Evolutionary conservation across 2,797 vertebrate genomes (phyloP).

Genomic region (Silurus aristotelis): DNA sequence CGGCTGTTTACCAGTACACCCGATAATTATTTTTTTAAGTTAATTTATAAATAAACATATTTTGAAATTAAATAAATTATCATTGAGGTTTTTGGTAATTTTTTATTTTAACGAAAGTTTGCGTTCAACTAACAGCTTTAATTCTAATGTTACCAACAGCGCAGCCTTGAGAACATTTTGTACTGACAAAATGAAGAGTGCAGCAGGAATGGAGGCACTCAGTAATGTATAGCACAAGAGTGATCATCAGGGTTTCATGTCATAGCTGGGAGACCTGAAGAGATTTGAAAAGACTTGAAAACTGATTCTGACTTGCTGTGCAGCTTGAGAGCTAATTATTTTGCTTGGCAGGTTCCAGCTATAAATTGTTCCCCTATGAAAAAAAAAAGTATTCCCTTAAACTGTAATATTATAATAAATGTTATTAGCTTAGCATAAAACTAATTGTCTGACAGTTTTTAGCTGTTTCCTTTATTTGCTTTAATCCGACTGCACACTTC

Average conservation of each 20-base stretch:
- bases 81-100: background rate
- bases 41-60: background rate
- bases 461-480: background rate
- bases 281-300: background rate
- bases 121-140: background rate
- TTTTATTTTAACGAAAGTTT: background rate
- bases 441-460: background rate
- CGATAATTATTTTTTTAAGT: background rate
- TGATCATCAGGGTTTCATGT: slow-evolving; percentile 11
- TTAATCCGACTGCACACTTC: background rate
- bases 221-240: background rate
- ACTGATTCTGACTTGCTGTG: background rate
- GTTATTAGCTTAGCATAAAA: background rate
- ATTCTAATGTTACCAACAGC: background rate
- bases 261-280: background rate
- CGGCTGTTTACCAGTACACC: background rate
- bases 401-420: background rate
- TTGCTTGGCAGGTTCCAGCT: background rate
- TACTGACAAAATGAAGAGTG: background rate
- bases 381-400: background rate
- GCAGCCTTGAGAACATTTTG: background rate
- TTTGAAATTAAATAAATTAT: background rate
- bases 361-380: background rate
- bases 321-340: background rate
- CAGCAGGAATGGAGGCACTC: background rate